These are phyloP conservation scores for Gallinago stenura DNA, from an alignment of 2,797 vertebrate genomes.

Conservation along the genomic window DNA sequence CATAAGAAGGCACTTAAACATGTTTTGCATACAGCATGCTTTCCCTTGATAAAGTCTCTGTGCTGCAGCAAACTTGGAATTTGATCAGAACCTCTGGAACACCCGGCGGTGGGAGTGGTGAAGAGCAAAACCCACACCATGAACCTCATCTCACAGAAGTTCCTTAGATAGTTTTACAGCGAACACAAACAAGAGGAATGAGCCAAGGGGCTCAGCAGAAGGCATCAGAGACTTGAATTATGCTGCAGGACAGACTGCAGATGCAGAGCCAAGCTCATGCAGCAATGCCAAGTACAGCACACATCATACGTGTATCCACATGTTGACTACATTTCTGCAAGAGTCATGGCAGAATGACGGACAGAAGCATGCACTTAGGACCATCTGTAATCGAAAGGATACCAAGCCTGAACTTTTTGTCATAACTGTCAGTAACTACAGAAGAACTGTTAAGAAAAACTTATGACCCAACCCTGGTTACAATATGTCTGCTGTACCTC, in stretches of 20 bases:
- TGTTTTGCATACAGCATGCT: conserved; percentile 33
- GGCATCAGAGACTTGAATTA: background rate
- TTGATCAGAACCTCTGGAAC: conserved; percentile 47
- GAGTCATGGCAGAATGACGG: background rate
- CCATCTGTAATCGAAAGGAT: background rate
- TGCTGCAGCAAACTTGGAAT: conserved; percentile 42
- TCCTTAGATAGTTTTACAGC: conserved; percentile 19
- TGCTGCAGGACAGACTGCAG: background rate
- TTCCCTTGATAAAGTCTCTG: conserved; percentile 35
- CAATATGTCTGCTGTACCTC: background rate
- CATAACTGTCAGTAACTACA: background rate
- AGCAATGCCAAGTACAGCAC: background rate
- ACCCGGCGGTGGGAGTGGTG: background rate
- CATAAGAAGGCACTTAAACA: background rate
- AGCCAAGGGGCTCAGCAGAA: conserved; percentile 22
- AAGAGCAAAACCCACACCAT: conserved; percentile 5
- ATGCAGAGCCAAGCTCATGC: background rate
- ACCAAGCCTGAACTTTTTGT: background rate
- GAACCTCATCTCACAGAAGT: conserved; percentile 32
- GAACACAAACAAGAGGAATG: conserved; percentile 11
- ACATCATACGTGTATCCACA: background rate
- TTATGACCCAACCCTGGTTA: background rate
- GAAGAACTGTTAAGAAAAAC: background rate
- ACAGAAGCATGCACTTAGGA: background rate
- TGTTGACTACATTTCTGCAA: background rate